Conservation (phyloP, 2,797 vertebrate species). For the Premnoplex brunnescens region DNA sequence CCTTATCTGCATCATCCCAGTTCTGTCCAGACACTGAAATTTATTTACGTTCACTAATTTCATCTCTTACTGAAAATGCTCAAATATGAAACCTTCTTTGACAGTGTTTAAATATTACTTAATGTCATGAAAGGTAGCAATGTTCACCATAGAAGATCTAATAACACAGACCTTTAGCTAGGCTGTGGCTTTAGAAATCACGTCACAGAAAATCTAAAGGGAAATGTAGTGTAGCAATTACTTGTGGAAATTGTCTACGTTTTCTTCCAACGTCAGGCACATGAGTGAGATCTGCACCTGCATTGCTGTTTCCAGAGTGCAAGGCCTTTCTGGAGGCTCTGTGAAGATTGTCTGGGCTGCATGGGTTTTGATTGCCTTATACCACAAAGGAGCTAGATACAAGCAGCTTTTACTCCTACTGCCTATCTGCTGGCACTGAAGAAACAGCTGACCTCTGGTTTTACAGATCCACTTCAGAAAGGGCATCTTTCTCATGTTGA, state of each 20-base stretch:
- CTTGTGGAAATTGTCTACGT: neutral
- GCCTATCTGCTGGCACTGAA: neutral
- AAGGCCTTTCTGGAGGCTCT: neutral
- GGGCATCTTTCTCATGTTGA: neutral
- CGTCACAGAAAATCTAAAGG: neutral
- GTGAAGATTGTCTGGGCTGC: neutral
- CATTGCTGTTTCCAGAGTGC: neutral
- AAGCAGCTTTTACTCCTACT: neutral
- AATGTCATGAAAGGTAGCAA: neutral
- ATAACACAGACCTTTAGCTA: neutral
- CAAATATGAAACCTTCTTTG: neutral
- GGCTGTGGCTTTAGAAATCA: neutral
- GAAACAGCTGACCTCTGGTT: neutral
- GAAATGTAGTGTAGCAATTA: neutral
- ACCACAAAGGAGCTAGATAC: neutral
- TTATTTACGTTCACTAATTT: neutral
- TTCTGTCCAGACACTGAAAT: neutral
- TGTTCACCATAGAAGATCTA: neutral
- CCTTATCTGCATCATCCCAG: fast-evolving
- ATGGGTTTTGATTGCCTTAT: neutral
- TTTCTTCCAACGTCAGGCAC: neutral
- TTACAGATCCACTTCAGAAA: neutral
- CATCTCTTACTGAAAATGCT: neutral
- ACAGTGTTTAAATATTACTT: neutral
- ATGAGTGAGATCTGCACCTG: neutral